Percentiles rank a stretch among this genome's conserved stretches.
These are phyloP conservation scores for Pantelozetes paolii DNA, from an alignment of 2,888 invertebrate genomes.

Conservation along the genomic window DNA sequence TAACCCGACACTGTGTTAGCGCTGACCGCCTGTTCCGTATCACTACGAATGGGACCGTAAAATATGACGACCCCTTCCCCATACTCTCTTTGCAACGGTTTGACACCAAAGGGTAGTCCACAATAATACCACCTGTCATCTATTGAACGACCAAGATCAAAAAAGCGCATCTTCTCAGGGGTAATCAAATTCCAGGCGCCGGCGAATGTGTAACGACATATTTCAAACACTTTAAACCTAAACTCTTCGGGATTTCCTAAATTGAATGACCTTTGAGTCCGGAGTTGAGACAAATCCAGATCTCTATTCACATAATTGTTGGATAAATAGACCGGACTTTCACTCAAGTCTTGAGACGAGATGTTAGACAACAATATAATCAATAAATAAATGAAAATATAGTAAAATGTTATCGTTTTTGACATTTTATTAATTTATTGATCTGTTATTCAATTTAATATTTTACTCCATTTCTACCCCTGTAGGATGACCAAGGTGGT, in stretches of 20 bases:
- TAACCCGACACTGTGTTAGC: background rate
- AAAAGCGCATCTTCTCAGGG: background rate
- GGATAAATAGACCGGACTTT: background rate
- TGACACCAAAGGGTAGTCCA: conserved; percentile 4
- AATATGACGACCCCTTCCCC: conserved; percentile 5
- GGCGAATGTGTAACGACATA: conserved; percentile 17
- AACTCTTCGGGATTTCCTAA: conserved; percentile 19
- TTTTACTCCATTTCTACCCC: no score
- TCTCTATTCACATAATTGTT: background rate
- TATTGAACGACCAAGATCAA: background rate
- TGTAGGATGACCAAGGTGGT: no score
- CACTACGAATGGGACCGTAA: background rate
- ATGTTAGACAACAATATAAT: background rate
- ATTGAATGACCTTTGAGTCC: background rate
- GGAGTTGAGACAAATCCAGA: background rate
- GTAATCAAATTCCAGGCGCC: conserved; percentile 21
- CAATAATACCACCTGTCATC: conserved; percentile 11
- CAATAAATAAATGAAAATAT: background rate
- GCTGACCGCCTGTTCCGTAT: background rate
- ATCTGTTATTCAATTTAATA: no score
- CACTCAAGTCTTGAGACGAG: background rate
- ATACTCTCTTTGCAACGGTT: conserved; percentile 14
- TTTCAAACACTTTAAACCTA: background rate
- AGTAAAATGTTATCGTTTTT: background rate
- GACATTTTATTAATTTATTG: no score